Percentiles rank a stretch among this genome's conserved stretches.
Conservation (phyloP, 2,113 vertebrate species). For the Triplophysa dalaica region DNA sequence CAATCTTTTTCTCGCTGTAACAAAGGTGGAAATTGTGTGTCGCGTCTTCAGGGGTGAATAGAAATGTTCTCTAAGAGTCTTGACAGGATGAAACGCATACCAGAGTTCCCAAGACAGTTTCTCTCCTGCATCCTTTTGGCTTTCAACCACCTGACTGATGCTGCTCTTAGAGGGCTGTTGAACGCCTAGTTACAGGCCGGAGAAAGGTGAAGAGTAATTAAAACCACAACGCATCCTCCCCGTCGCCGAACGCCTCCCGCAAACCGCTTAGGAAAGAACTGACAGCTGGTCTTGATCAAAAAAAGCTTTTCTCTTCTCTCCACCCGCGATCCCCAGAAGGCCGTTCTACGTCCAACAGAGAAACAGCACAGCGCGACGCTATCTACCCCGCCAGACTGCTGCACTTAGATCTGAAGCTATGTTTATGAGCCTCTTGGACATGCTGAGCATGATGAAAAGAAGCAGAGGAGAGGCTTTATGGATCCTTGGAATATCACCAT, state of each 20-base stretch:
- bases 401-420: slow-evolving; percentile 61
- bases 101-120: slow-evolving; percentile 25
- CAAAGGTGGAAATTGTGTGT: slow-evolving; percentile 4
- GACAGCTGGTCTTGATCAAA: slow-evolving; percentile 77
- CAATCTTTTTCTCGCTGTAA: not conserved
- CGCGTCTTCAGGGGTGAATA: slow-evolving; percentile 9
- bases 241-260: slow-evolving; percentile 40
- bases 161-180: slow-evolving; percentile 18
- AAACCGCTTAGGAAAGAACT: slow-evolving; percentile 62
- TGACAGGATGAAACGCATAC: slow-evolving; percentile 31
- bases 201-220: slow-evolving; percentile 56
- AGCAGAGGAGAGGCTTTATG: slow-evolving; percentile 46
- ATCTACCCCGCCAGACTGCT: slow-evolving; percentile 59
- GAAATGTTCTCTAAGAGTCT: slow-evolving; percentile 16
- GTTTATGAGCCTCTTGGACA: slow-evolving; percentile 66
- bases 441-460: slow-evolving; percentile 61
- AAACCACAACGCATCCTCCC: slow-evolving; percentile 48
- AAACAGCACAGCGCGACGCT: slow-evolving; percentile 61
- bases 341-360: slow-evolving; percentile 62
- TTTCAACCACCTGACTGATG: slow-evolving; percentile 23
- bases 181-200: slow-evolving; percentile 1
- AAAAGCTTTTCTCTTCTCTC: slow-evolving; percentile 61
- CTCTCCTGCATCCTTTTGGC: slow-evolving; percentile 7
- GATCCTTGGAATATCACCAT: slow-evolving; percentile 57
- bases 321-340: slow-evolving; percentile 66